A percentile compares a stretch with the other conserved stretches of the same genome.
These are phyloP conservation scores for Schmidtea mediterranea DNA, from an alignment of 1,140 invertebrate genomes.

Conservation along the genomic window DNA sequence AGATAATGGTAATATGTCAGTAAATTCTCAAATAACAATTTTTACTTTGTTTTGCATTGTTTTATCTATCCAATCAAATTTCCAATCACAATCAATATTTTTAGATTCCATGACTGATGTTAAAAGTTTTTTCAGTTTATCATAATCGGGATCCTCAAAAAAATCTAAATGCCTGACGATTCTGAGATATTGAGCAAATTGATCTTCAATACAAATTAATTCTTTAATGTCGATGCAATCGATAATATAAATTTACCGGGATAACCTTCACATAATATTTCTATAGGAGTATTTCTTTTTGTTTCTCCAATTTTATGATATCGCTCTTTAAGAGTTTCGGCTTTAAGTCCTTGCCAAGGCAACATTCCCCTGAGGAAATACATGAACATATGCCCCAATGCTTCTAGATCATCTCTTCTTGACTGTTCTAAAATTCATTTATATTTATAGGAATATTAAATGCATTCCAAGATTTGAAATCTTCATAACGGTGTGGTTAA, in stretches of 20 bases:
- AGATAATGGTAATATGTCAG: too few species aligned
- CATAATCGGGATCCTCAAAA: conserved; percentile 8
- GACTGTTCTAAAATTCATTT: conserved; percentile 54
- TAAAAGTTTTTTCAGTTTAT: conserved; percentile 1
- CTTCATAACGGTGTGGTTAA: too few species aligned
- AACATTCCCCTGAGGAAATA: conserved; percentile 92
- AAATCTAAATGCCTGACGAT: conserved; percentile 8
- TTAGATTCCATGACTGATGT: neutral
- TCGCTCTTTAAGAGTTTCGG: conserved; percentile 90
- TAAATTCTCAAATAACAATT: too few species aligned
- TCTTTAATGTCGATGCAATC: neutral
- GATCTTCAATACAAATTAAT: neutral
- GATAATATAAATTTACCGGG: conserved; percentile 32
- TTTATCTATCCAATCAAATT: conserved; percentile 5
- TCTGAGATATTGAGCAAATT: conserved; percentile 7
- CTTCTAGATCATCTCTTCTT: conserved; percentile 88
- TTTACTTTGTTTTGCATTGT: too few species aligned
- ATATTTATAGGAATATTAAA: too few species aligned
- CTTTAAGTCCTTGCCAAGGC: conserved; percentile 98
- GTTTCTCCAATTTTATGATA: conserved; percentile 99
- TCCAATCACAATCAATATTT: conserved; percentile 5
- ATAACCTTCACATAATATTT: conserved; percentile 83
- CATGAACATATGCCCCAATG: conserved; percentile 99
- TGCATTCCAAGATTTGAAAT: too few species aligned
- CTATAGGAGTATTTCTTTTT: conserved; percentile 84